Evolutionary conservation across 2,113 vertebrate genomes (phyloP).

Genomic region (Oreochromis niloticus): DNA sequence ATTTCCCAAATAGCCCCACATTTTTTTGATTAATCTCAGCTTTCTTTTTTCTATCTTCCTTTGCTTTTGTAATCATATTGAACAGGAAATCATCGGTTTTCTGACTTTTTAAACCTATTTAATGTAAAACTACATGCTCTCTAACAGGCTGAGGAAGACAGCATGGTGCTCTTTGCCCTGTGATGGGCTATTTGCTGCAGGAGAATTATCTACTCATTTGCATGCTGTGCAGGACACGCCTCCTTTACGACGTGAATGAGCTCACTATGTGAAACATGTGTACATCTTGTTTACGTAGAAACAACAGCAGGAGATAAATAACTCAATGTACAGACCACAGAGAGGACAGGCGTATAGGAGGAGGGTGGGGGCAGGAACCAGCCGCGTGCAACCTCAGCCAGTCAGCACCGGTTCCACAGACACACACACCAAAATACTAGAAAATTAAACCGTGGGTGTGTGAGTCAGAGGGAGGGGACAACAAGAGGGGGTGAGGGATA

Average conservation of each 20-base stretch:
- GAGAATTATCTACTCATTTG: background rate
- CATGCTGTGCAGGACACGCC: background rate
- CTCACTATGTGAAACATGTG: background rate
- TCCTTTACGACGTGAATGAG: background rate
- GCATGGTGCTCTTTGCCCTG: background rate
- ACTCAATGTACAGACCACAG: background rate
- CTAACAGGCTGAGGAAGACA: background rate
- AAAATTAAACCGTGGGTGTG: constrained; percentile 17
- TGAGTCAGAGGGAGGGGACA: background rate
- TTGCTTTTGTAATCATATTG: background rate
- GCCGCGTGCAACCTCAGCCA: background rate
- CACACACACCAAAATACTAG: background rate
- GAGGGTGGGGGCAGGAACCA: background rate
- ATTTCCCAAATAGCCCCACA: accelerated
- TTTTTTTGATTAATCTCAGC: accelerated
- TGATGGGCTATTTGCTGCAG: background rate
- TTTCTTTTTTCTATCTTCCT: background rate
- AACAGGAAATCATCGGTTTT: background rate
- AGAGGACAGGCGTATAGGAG: background rate
- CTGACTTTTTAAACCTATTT: background rate
- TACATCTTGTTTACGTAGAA: background rate
- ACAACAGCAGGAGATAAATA: background rate
- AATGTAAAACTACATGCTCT: background rate
- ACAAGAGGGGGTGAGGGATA: background rate
- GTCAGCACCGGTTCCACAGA: background rate